These are phyloP conservation scores for Eospalax fontanierii DNA, from an alignment of 2,797 vertebrate species.

Conservation along the genomic window DNA sequence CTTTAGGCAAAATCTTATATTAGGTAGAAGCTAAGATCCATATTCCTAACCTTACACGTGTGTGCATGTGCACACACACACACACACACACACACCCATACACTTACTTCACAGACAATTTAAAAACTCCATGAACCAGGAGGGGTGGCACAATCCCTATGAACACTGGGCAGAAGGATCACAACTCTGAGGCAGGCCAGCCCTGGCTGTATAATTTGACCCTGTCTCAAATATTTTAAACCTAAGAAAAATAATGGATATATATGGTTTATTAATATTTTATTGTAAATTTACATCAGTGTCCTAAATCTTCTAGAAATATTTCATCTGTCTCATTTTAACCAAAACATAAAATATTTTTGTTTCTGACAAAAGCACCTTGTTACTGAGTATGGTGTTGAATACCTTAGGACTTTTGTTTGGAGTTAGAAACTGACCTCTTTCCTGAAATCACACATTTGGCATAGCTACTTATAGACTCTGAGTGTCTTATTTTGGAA, in stretches of 20 bases:
- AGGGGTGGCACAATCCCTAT: background rate
- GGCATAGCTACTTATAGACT: background rate
- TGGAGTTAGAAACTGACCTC: background rate
- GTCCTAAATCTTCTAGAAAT: constrained; percentile 47
- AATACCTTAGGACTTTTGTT: background rate
- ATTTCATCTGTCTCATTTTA: background rate
- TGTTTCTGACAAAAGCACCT: constrained; percentile 22
- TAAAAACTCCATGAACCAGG: background rate
- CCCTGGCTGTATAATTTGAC: background rate
- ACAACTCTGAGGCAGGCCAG: background rate
- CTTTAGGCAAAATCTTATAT: constrained; percentile 24
- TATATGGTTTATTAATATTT: constrained; percentile 23
- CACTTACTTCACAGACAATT: background rate
- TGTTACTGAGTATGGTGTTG: background rate
- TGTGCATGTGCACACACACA: background rate
- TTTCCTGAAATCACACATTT: background rate
- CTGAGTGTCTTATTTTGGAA: background rate
- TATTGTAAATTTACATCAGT: background rate
- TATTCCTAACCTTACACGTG: background rate
- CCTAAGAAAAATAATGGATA: background rate
- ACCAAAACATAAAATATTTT: background rate
- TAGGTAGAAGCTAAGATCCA: constrained; percentile 6
- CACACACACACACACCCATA: background rate
- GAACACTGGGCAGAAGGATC: background rate
- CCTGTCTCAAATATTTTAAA: background rate